Conservation (phyloP, 1,140 invertebrate species). For the Radopholus similis region DNA sequence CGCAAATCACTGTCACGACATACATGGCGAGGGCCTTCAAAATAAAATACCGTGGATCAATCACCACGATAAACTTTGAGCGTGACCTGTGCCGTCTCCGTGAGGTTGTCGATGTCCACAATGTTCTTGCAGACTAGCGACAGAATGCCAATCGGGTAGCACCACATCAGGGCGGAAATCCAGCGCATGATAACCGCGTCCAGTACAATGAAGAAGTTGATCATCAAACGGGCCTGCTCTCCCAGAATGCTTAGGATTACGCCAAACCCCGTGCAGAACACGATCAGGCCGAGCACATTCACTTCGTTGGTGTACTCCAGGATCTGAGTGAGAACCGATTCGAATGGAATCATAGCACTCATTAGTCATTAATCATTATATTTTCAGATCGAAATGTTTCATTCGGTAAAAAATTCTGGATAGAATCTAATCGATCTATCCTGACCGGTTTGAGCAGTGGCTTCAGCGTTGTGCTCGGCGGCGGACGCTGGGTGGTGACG, state of each 20-base stretch:
- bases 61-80: too few relatives aligned
- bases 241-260: slow-evolving; percentile 62
- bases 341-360: too few relatives aligned
- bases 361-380: too few relatives aligned
- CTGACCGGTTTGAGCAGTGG: slow-evolving; percentile 35
- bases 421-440: background rate
- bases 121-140: slow-evolving; percentile 84
- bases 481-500: background rate
- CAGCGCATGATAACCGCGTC: slow-evolving; percentile 59
- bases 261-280: slow-evolving; percentile 64
- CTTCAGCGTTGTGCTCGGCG: slow-evolving; percentile 4
- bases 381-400: too few relatives aligned
- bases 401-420: background rate
- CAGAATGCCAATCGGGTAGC: slow-evolving; percentile 82
- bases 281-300: slow-evolving; percentile 63
- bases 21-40: slow-evolving; percentile 65
- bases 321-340: too few relatives aligned
- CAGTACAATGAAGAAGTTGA: slow-evolving; percentile 63
- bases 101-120: slow-evolving; percentile 78
- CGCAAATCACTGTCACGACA: slow-evolving; percentile 80
- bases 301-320: slow-evolving; percentile 61
- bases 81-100: slow-evolving; percentile 75
- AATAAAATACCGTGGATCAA: slow-evolving; percentile 3
- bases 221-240: slow-evolving; percentile 60
- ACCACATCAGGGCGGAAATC: slow-evolving; percentile 53